Conservation (phyloP, 2,113 vertebrate genomes). For the Colaptes auratus region DNA sequence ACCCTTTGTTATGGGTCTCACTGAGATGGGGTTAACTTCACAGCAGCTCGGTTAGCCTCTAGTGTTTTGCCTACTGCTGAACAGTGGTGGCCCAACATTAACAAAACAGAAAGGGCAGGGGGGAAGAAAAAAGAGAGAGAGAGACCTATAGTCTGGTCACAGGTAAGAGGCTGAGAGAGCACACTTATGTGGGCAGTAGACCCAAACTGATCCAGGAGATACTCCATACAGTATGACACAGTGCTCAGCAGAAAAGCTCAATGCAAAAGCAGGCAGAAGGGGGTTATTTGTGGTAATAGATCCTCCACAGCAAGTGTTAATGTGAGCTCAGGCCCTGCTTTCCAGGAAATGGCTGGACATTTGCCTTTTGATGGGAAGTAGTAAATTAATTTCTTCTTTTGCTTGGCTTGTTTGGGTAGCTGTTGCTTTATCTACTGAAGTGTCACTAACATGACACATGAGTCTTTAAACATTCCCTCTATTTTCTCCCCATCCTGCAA, state of each 20-base stretch:
- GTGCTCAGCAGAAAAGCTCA: neutral
- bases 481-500: neutral
- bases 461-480: neutral
- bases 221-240: neutral
- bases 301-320: neutral
- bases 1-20: neutral
- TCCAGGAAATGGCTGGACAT: neutral
- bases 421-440: neutral
- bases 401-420: neutral
- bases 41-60: neutral
- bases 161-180: neutral
- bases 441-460: fast-evolving
- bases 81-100: neutral
- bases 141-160: neutral
- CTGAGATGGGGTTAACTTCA: neutral
- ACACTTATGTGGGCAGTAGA: neutral
- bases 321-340: neutral
- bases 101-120: no score
- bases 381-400: neutral
- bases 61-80: no score
- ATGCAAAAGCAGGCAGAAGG: neutral
- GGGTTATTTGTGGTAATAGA: neutral
- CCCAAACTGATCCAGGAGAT: neutral
- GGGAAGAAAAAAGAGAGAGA: no score
- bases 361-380: no score